phyloP scores from a whole-genome alignment of 2,797 vertebrate genomes.

The Pseudochirops corinnae region DNA sequence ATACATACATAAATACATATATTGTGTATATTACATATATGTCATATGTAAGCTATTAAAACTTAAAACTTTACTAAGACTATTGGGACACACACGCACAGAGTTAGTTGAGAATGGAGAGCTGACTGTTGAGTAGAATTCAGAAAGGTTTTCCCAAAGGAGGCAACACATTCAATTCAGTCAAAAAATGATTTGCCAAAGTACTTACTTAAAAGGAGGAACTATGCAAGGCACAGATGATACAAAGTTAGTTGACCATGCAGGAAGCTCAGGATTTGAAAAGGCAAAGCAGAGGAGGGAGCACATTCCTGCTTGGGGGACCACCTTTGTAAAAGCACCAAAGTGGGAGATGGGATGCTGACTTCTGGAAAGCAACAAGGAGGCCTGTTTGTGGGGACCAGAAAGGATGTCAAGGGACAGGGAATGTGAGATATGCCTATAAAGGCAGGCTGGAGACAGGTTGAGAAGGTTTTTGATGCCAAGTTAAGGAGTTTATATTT shows the following conservation, averaged over 20 bases:
- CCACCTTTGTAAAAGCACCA: neutral
- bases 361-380: neutral
- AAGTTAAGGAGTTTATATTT: neutral
- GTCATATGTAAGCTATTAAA: neutral
- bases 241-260: neutral
- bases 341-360: neutral
- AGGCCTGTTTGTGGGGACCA: neutral
- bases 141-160: neutral
- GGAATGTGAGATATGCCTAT: neutral
- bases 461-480: neutral
- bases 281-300: neutral
- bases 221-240: neutral
- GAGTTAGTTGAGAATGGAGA: neutral
- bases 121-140: neutral
- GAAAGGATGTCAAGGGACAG: neutral
- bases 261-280: neutral
- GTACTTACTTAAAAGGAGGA: too few relatives aligned
- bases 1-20: neutral
- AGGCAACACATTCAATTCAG: neutral
- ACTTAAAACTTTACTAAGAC: neutral
- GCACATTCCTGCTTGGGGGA: neutral
- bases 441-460: neutral
- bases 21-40: neutral
- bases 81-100: neutral
- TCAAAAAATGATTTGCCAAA: neutral